phyloP scores from a whole-genome alignment of 2,888 invertebrate species.

The Brachypterus glaber region DNA sequence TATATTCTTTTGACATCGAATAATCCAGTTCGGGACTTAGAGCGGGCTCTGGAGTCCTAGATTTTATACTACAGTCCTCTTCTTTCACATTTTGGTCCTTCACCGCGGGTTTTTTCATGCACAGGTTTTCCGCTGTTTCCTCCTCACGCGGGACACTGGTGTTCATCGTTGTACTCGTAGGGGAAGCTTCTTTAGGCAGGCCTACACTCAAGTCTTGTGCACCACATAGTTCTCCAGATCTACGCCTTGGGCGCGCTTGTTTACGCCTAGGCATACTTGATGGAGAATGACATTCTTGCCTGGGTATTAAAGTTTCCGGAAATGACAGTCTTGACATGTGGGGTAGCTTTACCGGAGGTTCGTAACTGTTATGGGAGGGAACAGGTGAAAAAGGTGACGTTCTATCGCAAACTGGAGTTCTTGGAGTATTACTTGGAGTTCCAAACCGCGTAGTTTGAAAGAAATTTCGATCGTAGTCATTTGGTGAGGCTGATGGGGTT shows the following conservation, averaged over 20 bases:
- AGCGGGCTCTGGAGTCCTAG: slow-evolving; percentile 22
- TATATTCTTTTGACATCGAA: slow-evolving; percentile 32
- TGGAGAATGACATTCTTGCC: slow-evolving; percentile 61
- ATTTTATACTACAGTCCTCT: slow-evolving; percentile 25
- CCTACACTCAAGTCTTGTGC: slow-evolving; percentile 52
- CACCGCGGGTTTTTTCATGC: slow-evolving; percentile 48
- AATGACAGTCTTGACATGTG: slow-evolving; percentile 41
- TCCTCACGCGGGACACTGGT: slow-evolving; percentile 27
- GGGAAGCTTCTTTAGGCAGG: slow-evolving; percentile 28
- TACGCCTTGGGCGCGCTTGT: slow-evolving; percentile 74
- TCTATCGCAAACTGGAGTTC: slow-evolving; percentile 24
- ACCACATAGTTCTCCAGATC: slow-evolving; percentile 64
- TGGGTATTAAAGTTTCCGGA: slow-evolving; percentile 37
- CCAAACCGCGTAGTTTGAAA: slow-evolving; percentile 38
- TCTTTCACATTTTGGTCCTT: slow-evolving; percentile 25
- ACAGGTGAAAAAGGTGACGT: slow-evolving; percentile 36
- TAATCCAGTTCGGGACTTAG: slow-evolving; percentile 35
- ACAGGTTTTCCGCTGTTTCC: slow-evolving; percentile 50
- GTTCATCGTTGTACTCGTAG: no score
- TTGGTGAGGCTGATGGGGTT: slow-evolving; percentile 41
- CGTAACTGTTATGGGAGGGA: slow-evolving; percentile 39
- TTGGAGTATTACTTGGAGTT: slow-evolving; percentile 39
- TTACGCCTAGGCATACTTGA: slow-evolving; percentile 75
- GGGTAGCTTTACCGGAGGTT: slow-evolving; percentile 40
- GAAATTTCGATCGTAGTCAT: slow-evolving; percentile 36